These are phyloP conservation scores for Sycobia sp. DNA, from an alignment of 1,140 invertebrate species.

Conservation along the genomic window DNA sequence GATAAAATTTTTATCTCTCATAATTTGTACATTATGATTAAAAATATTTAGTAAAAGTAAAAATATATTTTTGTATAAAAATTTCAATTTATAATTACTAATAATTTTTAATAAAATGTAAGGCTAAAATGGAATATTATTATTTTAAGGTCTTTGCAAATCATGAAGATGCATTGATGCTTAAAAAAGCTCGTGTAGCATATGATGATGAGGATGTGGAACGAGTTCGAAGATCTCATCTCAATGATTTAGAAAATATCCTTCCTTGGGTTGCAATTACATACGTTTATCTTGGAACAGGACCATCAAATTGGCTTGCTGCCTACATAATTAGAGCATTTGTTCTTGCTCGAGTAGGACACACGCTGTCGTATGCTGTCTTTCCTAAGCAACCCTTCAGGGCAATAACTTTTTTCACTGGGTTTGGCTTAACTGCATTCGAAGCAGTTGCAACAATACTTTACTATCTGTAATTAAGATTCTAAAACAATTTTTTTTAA, in stretches of 20 bases:
- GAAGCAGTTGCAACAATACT: constrained; percentile 61
- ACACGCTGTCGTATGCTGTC: constrained; percentile 68
- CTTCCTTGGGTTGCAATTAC: constrained; percentile 68
- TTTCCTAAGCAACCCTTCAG: constrained; percentile 66
- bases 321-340: constrained; percentile 67
- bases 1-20: too few relatives aligned
- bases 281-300: constrained; percentile 66
- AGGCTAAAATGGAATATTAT: too few relatives aligned
- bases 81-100: too few relatives aligned
- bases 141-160: constrained; percentile 65
- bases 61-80: too few relatives aligned
- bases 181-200: constrained; percentile 54
- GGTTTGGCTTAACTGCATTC: constrained; percentile 59
- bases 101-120: too few relatives aligned
- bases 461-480: constrained; percentile 41
- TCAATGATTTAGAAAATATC: constrained; percentile 75
- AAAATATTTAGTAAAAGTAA: too few relatives aligned
- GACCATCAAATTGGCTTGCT: constrained; percentile 63
- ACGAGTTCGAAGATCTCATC: constrained; percentile 68
- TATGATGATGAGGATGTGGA: constrained; percentile 66
- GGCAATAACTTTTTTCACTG: constrained; percentile 62
- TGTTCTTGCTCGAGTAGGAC: constrained; percentile 63
- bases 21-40: too few relatives aligned
- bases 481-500: neutral
- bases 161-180: constrained; percentile 60